Base-by-base conservation (phyloP, 2,113 vertebrate species). In the Castor canadensis region DNA sequence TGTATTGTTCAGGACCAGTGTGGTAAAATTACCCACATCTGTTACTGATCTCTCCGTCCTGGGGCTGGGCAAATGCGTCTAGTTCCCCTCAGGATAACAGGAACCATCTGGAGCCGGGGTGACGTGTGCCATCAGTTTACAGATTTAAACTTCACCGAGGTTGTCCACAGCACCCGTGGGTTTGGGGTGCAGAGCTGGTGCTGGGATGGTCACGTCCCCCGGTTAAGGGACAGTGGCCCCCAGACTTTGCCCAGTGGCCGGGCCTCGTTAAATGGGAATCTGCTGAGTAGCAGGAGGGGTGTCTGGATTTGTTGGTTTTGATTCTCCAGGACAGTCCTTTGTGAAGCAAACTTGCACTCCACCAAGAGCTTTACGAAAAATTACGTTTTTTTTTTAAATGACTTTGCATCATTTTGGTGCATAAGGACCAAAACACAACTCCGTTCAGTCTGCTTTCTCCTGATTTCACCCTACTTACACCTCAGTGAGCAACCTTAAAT, bases 21-120 rank as follows among this genome's bases (percentile, higher is more conserved):
- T 96, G 96, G 96, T 93, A 97, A 97, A 96, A 96, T 96, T 95
- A 94, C 43, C 88, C 96, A 97, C 97, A 98, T 97, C 97, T 97
- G 97, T 97, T 98, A 96, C 96, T 97, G 96, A 97, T 97, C 96
- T 95, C 96, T 96, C 85, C 67, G 75, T 94, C 87, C 89, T 24
- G 6, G 64, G 90, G 95, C 96, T 95, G 95, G 91, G 83, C 96
- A 96, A 95, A 97, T 97, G 97, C 97, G 93, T 97, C 95, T 91
- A 97, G 89, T 96, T 97, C 89, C 73, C 91, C 94, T 94, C 89
- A 71, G 81, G 95, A 95, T 97, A 98, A 98, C 95, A 95, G 75
- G 94, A 97, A 97, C 94, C 97, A 97, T 97, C 97, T 97, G 97
- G 97, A 93, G 83, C 26, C 83, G 80, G 96, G 95, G 94, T 96